A percentile compares a stretch with the other conserved stretches of the same genome.
Evolutionary conservation across 1,140 invertebrate genomes (phyloP).

Genomic region (Phthorimaea operculella): DNA sequence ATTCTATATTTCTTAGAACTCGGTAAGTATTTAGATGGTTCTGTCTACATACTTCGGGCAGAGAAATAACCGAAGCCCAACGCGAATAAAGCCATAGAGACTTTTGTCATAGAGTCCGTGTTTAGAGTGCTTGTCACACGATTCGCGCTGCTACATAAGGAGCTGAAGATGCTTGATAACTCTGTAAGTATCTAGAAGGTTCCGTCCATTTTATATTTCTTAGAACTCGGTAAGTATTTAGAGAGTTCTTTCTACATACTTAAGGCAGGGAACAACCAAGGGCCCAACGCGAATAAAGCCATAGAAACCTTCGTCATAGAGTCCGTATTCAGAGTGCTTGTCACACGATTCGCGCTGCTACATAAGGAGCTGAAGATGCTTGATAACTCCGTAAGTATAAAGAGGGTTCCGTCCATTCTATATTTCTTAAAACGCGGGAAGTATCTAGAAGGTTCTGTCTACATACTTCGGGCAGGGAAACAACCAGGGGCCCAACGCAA

Average conservation of each 20-base stretch:
- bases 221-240: too few relatives aligned
- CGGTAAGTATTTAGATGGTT: too few relatives aligned
- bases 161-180: conserved; percentile 92
- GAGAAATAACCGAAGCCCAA: conserved; percentile 66
- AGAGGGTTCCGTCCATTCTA: too few relatives aligned
- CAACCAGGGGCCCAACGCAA: conserved; percentile 69
- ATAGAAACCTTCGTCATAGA: conserved; percentile 91
- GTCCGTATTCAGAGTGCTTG: conserved; percentile 87
- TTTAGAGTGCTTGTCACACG: conserved; percentile 91
- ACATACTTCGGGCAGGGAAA: conserved; percentile 86
- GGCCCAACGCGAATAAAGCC: conserved; percentile 71
- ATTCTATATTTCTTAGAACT: too few relatives aligned
- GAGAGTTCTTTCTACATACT: too few relatives aligned
- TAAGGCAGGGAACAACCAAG: conserved; percentile 75
- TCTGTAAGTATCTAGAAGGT: conserved; percentile 73
- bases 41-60: conserved; percentile 91
- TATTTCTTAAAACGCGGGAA: too few relatives aligned
- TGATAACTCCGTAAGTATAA: conserved; percentile 90
- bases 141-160: conserved; percentile 83
- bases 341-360: conserved; percentile 85
- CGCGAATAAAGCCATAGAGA: conserved; percentile 80
- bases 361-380: conserved; percentile 87
- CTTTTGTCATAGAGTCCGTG: conserved; percentile 85
- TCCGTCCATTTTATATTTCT: too few relatives aligned
- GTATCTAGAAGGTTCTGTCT: too few relatives aligned